Evolutionary conservation across 2,888 invertebrate genomes (phyloP), one percentile per base, ranked within the genome.

Genomic region (Tanytarsus gracilentus): DNA sequence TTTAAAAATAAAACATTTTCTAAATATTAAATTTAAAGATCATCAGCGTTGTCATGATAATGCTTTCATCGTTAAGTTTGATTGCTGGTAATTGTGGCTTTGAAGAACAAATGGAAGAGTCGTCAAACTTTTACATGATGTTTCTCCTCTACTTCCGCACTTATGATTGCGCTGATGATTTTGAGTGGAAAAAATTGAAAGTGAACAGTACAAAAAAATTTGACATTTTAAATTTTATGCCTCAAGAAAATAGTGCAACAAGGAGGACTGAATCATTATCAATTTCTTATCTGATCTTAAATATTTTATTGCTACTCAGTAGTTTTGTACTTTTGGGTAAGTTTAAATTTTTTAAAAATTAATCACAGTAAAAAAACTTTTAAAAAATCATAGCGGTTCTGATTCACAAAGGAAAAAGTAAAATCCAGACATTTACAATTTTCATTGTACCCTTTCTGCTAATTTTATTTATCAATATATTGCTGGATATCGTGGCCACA

Each of bases 71-170:
- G 5, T 4, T 30, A 1, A 26, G 26, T 4, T 30, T 52, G 7
- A n/a, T 18, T 14, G 52, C 52, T 8, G 14, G 33, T 18, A 5
- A 30, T 18, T 52, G 52, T 30, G 4, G 18, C 6, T 52, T 29
- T 16, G n/a, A 30, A 2, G 18, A 29, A 21, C 2, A 14, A 16
- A 52, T 52, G 52, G 8, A 30, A 6, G 11, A n/a, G 11, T 26
- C 52, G 4, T 33, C 52, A 4, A 4, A 30, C 4, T 50, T 14
- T 14, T 52, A 52, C 21, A 52, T 52, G 52, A 29, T 30, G 18
- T 30, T 30, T 16, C 21, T 52, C 4, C 30, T 52, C 18, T 52
- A 52, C n/a, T 52, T 52, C 21, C 52, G 52, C n/a, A 30, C 52
- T 2, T 30, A 11, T 5, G 8, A 8, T 4, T 52, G 52, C n/a